phyloP scores from a whole-genome alignment of 1,140 invertebrate species.

The Zaprionus nigranus region DNA sequence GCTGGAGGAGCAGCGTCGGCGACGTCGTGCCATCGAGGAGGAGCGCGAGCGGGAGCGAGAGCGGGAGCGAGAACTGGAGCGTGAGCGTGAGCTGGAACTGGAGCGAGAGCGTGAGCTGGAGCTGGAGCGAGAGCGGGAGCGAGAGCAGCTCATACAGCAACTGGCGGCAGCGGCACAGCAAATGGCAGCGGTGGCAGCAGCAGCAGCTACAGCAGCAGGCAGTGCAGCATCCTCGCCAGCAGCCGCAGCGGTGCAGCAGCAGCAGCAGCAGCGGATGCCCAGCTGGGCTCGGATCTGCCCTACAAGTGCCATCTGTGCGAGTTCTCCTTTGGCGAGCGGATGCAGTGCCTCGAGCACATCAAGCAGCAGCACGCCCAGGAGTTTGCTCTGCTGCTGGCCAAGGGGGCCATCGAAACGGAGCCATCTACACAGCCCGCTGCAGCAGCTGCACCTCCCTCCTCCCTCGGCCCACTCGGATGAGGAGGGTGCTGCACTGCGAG shows the following conservation, averaged over 20 bases:
- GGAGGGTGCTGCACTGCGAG: conserved; percentile 24
- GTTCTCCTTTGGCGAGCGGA: conserved; percentile 91
- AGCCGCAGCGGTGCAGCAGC: neutral
- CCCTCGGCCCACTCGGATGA: conserved; percentile 60
- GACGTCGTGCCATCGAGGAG: conserved; percentile 45
- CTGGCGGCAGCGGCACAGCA: conserved; percentile 33
- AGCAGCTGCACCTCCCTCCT: conserved; percentile 38
- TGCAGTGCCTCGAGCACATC: conserved; percentile 93
- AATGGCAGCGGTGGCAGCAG: conserved; percentile 28
- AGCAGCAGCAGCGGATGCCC: conserved; percentile 47
- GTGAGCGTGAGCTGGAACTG: conserved; percentile 45
- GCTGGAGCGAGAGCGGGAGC: conserved; percentile 41
- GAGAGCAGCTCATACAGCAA: conserved; percentile 26
- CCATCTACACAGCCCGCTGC: conserved; percentile 12
- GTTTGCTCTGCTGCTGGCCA: conserved; percentile 90
- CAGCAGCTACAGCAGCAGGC: conserved; percentile 14
- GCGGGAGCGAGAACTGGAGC: conserved; percentile 32
- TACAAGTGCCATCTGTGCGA: conserved; percentile 98
- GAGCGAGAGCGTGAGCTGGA: conserved; percentile 49
- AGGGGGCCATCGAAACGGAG: conserved; percentile 91
- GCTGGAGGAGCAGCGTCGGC: conserved; percentile 71
- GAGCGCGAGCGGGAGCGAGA: conserved; percentile 41
- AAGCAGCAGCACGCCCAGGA: conserved; percentile 89
- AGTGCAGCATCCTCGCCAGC: neutral
- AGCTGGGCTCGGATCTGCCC: conserved; percentile 87